These are phyloP conservation scores for Callocephalon fimbriatum DNA, from an alignment of 2,113 vertebrate species.

Conservation along the genomic window DNA sequence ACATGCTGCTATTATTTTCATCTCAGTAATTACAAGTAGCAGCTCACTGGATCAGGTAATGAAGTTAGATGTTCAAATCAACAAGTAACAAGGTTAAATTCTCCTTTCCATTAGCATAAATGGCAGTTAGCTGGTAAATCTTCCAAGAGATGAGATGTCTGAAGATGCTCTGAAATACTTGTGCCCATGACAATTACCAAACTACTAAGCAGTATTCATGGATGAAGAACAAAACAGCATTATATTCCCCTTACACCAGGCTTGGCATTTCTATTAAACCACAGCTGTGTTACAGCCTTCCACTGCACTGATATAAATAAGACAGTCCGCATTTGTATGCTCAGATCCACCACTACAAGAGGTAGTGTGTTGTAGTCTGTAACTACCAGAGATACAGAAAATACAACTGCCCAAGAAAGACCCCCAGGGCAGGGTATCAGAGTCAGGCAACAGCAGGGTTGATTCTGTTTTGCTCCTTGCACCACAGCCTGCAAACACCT, in stretches of 20 bases:
- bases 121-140: not conserved
- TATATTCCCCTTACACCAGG: not conserved
- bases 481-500: not conserved
- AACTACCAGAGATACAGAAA: not conserved
- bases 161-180: not conserved
- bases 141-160: not conserved
- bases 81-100: conserved; percentile 4
- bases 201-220: not conserved
- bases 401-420: not conserved
- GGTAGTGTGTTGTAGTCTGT: not conserved
- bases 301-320: not conserved
- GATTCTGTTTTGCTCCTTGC: not conserved
- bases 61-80: not conserved
- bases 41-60: not conserved
- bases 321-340: not conserved
- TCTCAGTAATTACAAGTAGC: not conserved
- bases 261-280: not conserved
- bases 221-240: not conserved
- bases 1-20: not conserved
- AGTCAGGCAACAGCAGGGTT: not conserved
- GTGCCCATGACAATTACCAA: not conserved
- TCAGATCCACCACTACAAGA: not conserved
- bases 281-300: not conserved
- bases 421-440: not conserved
- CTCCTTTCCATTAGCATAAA: not conserved